Conservation (phyloP, 2,113 vertebrate species). For the Aix galericulata region DNA sequence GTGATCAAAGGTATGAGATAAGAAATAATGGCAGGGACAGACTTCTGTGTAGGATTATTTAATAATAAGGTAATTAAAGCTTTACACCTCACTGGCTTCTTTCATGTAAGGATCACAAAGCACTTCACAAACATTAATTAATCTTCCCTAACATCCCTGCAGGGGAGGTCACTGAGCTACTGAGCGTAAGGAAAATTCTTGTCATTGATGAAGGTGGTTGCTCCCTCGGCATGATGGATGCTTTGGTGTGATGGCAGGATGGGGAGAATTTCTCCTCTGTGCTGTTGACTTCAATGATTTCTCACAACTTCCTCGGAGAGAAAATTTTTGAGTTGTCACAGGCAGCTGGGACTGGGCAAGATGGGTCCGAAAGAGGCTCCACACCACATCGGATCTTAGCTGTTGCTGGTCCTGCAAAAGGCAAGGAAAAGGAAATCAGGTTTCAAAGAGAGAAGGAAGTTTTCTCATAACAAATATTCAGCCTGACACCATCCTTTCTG, state of each 20-base stretch:
- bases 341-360: rapidly evolving
- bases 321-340: not conserved
- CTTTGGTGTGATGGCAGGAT: not conserved
- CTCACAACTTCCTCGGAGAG: not conserved
- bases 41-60: not conserved
- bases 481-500: not conserved
- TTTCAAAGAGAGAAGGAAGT: not conserved
- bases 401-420: not conserved
- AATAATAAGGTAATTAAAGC: constrained; percentile 26
- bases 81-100: not conserved
- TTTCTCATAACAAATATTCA: not conserved
- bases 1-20: constrained; percentile 2
- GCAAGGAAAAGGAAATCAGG: not conserved
- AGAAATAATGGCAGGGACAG: not conserved
- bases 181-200: not conserved
- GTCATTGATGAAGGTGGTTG: not conserved
- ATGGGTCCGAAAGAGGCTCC: not conserved
- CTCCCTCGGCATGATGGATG: not conserved
- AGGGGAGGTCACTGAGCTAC: constrained; percentile 4
- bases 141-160: not conserved
- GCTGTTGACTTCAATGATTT: not conserved
- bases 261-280: not conserved
- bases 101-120: constrained; percentile 19
- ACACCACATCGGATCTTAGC: not conserved
- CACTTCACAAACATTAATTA: not conserved